A percentile compares a stretch with the other conserved stretches of the same genome.
phyloP scores from a whole-genome alignment of 2,797 vertebrate genomes.

The Delichon dasypus region DNA sequence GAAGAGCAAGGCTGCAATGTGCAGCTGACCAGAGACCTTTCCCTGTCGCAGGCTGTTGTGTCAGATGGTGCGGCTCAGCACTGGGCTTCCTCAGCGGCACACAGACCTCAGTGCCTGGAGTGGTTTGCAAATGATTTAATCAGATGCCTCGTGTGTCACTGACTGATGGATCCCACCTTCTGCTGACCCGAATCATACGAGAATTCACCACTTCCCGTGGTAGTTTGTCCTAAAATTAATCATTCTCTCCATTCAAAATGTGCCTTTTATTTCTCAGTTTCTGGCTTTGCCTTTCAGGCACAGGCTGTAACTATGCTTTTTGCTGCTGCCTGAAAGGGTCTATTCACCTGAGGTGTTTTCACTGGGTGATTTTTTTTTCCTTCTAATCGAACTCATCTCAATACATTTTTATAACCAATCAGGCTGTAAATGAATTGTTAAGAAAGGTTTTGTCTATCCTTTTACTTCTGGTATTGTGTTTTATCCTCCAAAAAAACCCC shows the following conservation, averaged over 20 bases:
- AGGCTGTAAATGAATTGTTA: not conserved
- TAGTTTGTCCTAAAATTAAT: conserved; percentile 47
- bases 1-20: not conserved
- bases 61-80: not conserved
- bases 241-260: not conserved
- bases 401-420: not conserved
- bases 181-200: not conserved
- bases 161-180: conserved; percentile 1
- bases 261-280: conserved; percentile 23
- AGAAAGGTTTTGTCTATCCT: not conserved
- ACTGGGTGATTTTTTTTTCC: not conserved
- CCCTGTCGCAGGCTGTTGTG: not conserved
- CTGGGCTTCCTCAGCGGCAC: not conserved
- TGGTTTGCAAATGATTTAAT: not conserved
- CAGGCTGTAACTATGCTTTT: not conserved
- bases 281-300: not conserved
- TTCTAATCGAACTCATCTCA: not conserved
- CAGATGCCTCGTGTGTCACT: not conserved
- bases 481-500: accelerated
- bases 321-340: conserved; percentile 32
- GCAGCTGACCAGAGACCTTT: conserved; percentile 4
- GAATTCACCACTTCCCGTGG: conserved; percentile 29
- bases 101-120: not conserved
- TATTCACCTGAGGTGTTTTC: conserved; percentile 29
- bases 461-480: not conserved